Percentiles rank a stretch among this genome's conserved stretches.
Conservation (phyloP, 2,888 invertebrate species). For the Xestoiulus laeticollis region DNA sequence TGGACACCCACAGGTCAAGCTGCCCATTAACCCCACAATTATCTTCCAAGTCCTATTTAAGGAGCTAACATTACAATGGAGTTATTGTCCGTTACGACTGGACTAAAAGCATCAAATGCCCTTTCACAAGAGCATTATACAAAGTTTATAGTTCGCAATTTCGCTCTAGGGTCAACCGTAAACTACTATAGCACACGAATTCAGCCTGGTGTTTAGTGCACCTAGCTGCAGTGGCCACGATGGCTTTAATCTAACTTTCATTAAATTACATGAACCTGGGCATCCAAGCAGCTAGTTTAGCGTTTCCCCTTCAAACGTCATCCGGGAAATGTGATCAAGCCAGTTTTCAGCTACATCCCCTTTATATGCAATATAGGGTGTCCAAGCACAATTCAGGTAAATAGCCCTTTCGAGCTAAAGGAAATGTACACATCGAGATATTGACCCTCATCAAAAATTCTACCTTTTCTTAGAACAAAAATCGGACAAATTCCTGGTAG, state of each 20-base stretch:
- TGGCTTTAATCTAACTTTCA: slow-evolving; percentile 3
- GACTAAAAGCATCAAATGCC: slow-evolving; percentile 13
- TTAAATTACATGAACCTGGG: background rate
- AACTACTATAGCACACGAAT: background rate
- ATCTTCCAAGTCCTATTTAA: background rate
- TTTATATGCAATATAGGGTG: background rate
- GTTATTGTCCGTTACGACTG: slow-evolving; percentile 30
- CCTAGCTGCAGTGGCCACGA: background rate
- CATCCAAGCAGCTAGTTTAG: background rate
- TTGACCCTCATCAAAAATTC: too few species aligned
- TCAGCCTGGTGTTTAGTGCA: background rate
- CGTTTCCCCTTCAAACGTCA: background rate
- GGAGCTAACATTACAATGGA: background rate
- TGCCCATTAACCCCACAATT: slow-evolving; percentile 17
- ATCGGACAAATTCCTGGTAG: too few species aligned
- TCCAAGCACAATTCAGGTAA: too few species aligned
- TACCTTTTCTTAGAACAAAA: too few species aligned
- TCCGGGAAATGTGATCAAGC: background rate
- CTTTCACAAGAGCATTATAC: slow-evolving; percentile 34
- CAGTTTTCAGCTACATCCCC: background rate
- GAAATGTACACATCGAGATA: too few species aligned
- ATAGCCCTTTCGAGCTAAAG: too few species aligned
- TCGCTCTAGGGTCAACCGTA: background rate
- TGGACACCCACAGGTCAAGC: slow-evolving; percentile 5
- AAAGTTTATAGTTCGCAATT: slow-evolving; percentile 33